These are phyloP conservation scores for Schizopygopsis malacanthus DNA, from an alignment of 2,797 vertebrate genomes.

Conservation along the genomic window DNA sequence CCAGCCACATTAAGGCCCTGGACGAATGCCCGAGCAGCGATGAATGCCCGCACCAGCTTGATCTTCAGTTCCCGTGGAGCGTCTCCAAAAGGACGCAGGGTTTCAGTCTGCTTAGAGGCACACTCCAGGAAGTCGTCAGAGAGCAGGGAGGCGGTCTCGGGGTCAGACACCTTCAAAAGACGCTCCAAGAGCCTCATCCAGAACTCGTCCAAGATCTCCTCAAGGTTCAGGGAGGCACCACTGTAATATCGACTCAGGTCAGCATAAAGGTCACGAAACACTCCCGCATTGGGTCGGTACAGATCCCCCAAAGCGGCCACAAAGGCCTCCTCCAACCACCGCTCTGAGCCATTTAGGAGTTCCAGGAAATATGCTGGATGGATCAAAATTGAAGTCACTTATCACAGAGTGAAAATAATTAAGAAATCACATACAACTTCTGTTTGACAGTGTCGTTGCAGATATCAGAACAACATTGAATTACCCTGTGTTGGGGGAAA, in stretches of 20 bases:
- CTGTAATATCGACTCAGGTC: conserved; percentile 90
- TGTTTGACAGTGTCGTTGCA: background rate
- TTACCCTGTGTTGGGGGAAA: background rate
- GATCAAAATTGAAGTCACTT: background rate
- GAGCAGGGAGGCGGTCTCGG: conserved; percentile 77
- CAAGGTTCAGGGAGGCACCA: conserved; percentile 87
- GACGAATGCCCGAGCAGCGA: conserved; percentile 88
- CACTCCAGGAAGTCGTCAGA: conserved; percentile 95
- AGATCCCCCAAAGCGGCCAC: conserved; percentile 74
- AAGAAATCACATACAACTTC: background rate
- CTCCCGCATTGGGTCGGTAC: conserved; percentile 80
- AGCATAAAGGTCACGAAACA: conserved; percentile 88
- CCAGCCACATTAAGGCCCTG: conserved; percentile 88
- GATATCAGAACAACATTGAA: conserved; percentile 6
- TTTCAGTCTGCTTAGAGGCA: conserved; percentile 90
- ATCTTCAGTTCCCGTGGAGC: conserved; percentile 84
- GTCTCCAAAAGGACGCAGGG: conserved; percentile 89
- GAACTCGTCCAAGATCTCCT: conserved; percentile 93
- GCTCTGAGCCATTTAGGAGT: conserved; percentile 88
- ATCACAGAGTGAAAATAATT: background rate
- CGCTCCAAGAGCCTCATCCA: conserved; percentile 91
- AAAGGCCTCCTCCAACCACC: conserved; percentile 83
- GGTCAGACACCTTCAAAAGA: conserved; percentile 85
- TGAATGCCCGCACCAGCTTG: conserved; percentile 86
- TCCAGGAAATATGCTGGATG: conserved; percentile 88